Percentiles rank a stretch among this genome's conserved stretches.
Conservation (phyloP, 30 jellyfish, hydroid and myxozoan species). For the Aurelia sp. region DNA sequence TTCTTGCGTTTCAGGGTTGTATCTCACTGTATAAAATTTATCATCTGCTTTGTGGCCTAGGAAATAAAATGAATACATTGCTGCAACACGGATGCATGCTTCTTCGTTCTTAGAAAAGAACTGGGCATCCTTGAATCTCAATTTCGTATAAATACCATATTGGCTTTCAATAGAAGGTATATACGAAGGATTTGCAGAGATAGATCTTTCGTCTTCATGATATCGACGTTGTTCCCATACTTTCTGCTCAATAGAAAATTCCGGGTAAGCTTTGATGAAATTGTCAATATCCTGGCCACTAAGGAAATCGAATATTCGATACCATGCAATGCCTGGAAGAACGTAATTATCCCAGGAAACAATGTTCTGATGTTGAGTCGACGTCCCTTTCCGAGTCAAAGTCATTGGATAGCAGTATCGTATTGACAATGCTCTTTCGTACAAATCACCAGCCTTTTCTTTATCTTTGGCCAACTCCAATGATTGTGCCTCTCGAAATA, state of each 20-base stretch:
- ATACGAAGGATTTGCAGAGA: not conserved
- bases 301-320: slow-evolving; percentile 25
- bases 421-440: slow-evolving; percentile 70
- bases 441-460: slow-evolving; percentile 52
- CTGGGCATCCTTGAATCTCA: slow-evolving; percentile 22
- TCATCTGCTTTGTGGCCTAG: slow-evolving; percentile 64
- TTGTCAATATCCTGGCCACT: slow-evolving; percentile 29
- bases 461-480: slow-evolving; percentile 34
- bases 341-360: not conserved
- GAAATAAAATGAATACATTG: slow-evolving; percentile 69
- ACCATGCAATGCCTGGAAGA: slow-evolving; percentile 52
- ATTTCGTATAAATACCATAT: slow-evolving; percentile 51
- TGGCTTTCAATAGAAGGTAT: slow-evolving; percentile 50
- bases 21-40: no score
- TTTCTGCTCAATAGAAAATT: not conserved
- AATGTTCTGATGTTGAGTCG: not conserved
- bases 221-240: slow-evolving; percentile 35
- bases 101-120: slow-evolving; percentile 56
- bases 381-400: not conserved
- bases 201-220: not conserved
- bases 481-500: slow-evolving; percentile 67
- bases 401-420: slow-evolving; percentile 69
- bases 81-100: slow-evolving; percentile 60
- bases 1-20: no score
- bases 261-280: slow-evolving; percentile 38